Evolutionary conservation across 2,797 vertebrate species (phyloP).

Genomic region (Crenichthys baileyi): DNA sequence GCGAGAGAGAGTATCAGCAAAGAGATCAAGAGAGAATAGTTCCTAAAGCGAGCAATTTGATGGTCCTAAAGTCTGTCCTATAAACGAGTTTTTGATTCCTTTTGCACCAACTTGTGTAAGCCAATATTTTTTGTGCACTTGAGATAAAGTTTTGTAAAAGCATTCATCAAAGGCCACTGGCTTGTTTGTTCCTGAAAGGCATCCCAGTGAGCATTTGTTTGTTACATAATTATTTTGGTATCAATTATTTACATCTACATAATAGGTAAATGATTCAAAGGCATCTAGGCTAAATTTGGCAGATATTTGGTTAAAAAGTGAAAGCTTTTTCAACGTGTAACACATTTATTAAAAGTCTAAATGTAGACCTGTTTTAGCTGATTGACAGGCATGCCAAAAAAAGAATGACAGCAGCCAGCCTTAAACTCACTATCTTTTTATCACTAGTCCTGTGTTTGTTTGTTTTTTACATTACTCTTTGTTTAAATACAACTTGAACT

Average conservation of each 20-base stretch:
- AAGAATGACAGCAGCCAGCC: neutral
- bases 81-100: neutral
- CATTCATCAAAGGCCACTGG: neutral
- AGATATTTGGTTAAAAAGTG: too few relatives aligned
- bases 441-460: neutral
- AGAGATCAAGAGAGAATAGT: constrained; percentile 41
- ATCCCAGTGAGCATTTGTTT: too few relatives aligned
- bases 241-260: too few relatives aligned
- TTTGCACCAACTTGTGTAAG: neutral
- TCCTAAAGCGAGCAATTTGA: constrained; percentile 39
- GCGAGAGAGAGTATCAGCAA: constrained; percentile 37
- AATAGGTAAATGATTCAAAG: too few relatives aligned
- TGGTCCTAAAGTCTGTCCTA: constrained; percentile 21
- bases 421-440: neutral
- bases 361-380: neutral
- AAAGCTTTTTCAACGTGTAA: neutral
- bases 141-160: neutral
- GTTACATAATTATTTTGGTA: too few relatives aligned
- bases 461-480: neutral
- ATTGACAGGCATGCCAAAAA: neutral
- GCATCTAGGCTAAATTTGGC: too few relatives aligned
- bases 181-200: neutral
- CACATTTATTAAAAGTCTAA: neutral
- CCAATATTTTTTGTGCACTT: neutral
- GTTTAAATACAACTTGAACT: neutral